Conservation (phyloP, 2,888 invertebrate species). For the Pinctada fucata region DNA sequence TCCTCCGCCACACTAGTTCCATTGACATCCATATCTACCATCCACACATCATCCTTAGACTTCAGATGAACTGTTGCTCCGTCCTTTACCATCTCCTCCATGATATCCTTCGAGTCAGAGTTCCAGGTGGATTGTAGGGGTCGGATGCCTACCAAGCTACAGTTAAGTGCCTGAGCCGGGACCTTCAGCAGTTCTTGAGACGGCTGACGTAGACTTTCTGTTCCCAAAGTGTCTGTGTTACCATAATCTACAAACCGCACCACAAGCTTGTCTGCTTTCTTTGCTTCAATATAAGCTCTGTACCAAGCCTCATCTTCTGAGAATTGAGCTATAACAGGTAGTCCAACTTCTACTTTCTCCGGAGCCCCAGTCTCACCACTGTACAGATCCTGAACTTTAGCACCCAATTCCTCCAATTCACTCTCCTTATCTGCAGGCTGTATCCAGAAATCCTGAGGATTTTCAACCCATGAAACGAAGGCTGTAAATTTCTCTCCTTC, state of each 20-base stretch:
- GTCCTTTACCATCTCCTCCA: slow-evolving; percentile 60
- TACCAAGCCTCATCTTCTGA: slow-evolving; percentile 84
- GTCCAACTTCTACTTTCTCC: slow-evolving; percentile 36
- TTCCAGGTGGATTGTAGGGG: slow-evolving; percentile 55
- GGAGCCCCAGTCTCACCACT: slow-evolving; percentile 40
- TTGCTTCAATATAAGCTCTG: slow-evolving; percentile 81
- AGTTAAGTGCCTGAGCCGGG: slow-evolving; percentile 57
- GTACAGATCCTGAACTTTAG: slow-evolving; percentile 54
- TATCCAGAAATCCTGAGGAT: slow-evolving; percentile 57
- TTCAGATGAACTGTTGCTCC: slow-evolving; percentile 52
- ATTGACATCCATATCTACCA: slow-evolving; percentile 50
- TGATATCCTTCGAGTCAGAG: slow-evolving; percentile 58
- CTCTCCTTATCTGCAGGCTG: slow-evolving; percentile 52
- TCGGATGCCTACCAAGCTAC: slow-evolving; percentile 56
- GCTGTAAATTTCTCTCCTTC: slow-evolving; percentile 41
- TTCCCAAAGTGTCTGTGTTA: slow-evolving; percentile 62
- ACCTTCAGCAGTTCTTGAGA: slow-evolving; percentile 48
- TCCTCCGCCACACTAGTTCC: slow-evolving; percentile 56
- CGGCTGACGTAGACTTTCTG: slow-evolving; percentile 48
- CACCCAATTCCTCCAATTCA: slow-evolving; percentile 48
- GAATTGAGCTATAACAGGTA: slow-evolving; percentile 78
- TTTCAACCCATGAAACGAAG: slow-evolving; percentile 59
- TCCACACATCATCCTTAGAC: slow-evolving; percentile 38
- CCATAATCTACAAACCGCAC: slow-evolving; percentile 71
- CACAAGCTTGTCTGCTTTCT: slow-evolving; percentile 68